Conservation (phyloP, 1,140 invertebrate genomes). For the Drosophila kohkoa region DNA sequence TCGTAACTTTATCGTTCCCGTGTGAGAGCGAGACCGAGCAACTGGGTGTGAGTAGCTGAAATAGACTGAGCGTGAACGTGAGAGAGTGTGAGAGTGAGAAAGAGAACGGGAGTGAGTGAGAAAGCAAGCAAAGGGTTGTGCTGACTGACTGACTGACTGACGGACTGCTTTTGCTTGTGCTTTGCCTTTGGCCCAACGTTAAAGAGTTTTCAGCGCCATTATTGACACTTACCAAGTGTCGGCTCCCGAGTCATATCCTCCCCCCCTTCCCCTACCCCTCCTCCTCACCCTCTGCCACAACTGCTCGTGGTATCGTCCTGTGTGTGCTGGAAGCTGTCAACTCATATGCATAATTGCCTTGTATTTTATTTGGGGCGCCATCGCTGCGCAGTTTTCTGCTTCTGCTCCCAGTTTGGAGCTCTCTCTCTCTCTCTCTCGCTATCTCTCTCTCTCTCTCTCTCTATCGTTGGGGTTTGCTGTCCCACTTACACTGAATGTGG, state of each 20-base stretch:
- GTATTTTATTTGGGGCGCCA: slow-evolving; percentile 66
- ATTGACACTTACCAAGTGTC: slow-evolving; percentile 74
- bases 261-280: neutral
- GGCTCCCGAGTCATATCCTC: neutral
- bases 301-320: neutral
- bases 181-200: slow-evolving; percentile 25
- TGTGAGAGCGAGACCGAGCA: slow-evolving; percentile 13
- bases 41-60: slow-evolving; percentile 10
- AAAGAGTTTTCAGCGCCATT: slow-evolving; percentile 79
- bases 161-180: slow-evolving; percentile 6
- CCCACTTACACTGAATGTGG: slow-evolving; percentile 29
- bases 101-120: neutral
- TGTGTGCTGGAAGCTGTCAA: slow-evolving; percentile 73
- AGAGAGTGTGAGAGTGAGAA: slow-evolving; percentile 5
- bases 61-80: neutral
- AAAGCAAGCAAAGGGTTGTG: neutral
- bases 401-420: slow-evolving; percentile 47
- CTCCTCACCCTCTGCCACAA: neutral
- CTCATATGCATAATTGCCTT: slow-evolving; percentile 80
- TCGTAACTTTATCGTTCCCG: slow-evolving; percentile 70
- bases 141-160: neutral
- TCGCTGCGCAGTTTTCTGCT: slow-evolving; percentile 58
- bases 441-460: slow-evolving; percentile 8
- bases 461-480: slow-evolving; percentile 9
- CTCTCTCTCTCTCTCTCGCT: slow-evolving; percentile 31